Percentiles rank a stretch among this genome's conserved stretches.
phyloP scores from a whole-genome alignment of 2,797 vertebrate genomes.

The Spinibarbus caldwelli region DNA sequence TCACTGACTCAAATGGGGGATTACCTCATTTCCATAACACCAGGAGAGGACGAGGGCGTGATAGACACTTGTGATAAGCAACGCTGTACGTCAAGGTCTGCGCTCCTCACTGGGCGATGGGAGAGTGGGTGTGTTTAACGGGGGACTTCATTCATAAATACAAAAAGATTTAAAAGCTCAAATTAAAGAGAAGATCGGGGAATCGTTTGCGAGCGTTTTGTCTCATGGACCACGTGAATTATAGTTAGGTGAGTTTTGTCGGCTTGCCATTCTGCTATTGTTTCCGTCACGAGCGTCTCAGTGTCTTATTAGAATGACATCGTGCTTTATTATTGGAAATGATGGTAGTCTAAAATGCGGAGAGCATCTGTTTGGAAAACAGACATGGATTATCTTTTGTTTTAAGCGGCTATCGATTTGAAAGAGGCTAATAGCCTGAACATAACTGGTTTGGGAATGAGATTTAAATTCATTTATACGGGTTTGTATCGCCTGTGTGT shows the following conservation, averaged over 20 bases:
- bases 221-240: slow-evolving; percentile 70
- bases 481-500: background rate
- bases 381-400: background rate
- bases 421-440: background rate
- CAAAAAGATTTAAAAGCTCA: slow-evolving; percentile 74
- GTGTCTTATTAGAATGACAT: slow-evolving; percentile 14
- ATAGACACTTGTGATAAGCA: slow-evolving; percentile 22
- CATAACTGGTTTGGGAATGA: background rate
- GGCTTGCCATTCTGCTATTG: slow-evolving; percentile 53
- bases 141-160: slow-evolving; percentile 92
- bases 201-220: slow-evolving; percentile 63
- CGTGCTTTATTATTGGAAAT: background rate
- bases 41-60: slow-evolving; percentile 21
- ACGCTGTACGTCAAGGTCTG: slow-evolving; percentile 73
- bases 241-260: slow-evolving; percentile 76
- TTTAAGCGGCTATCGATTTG: background rate
- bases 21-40: slow-evolving; percentile 46
- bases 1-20: slow-evolving; percentile 46
- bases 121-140: slow-evolving; percentile 81
- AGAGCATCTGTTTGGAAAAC: background rate
- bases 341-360: background rate
- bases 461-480: background rate
- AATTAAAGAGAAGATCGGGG: slow-evolving; percentile 72
- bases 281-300: slow-evolving; percentile 49
- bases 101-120: slow-evolving; percentile 73